phyloP scores from a whole-genome alignment of 1,140 invertebrate species.

The Antheraea pernyi region DNA sequence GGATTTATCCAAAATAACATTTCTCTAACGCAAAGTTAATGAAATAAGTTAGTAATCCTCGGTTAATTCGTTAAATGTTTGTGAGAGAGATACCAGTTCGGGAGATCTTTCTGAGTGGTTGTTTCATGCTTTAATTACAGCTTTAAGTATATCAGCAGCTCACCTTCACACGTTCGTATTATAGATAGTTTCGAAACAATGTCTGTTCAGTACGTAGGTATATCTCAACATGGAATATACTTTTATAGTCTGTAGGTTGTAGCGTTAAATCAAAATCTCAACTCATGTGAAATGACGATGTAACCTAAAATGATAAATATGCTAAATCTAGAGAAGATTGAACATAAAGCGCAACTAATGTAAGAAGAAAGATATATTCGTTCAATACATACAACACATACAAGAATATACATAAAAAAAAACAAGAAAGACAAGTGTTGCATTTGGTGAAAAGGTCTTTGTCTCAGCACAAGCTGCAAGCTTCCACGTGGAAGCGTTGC shows the following conservation, averaged over 20 bases:
- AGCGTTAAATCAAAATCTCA: background rate
- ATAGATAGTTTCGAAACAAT: conserved; percentile 6
- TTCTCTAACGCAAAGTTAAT: conserved; percentile 48
- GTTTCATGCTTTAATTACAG: conserved; percentile 28
- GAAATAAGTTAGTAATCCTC: conserved; percentile 56
- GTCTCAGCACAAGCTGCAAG: too few species aligned
- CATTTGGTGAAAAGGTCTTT: too few species aligned
- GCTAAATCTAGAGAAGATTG: too few species aligned
- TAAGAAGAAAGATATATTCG: too few species aligned
- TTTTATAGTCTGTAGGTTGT: background rate
- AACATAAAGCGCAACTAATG: background rate
- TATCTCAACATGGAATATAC: background rate
- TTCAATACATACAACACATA: too few species aligned
- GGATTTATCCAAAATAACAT: conserved; percentile 51
- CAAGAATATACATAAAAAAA: too few species aligned
- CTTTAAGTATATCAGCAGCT: conserved; percentile 21
- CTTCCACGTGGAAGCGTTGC: too few species aligned
- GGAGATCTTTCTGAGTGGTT: conserved; percentile 23
- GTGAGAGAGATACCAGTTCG: conserved; percentile 37
- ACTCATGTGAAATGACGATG: too few species aligned
- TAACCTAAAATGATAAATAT: background rate
- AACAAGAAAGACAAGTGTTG: too few species aligned
- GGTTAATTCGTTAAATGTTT: conserved; percentile 49
- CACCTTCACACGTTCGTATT: conserved; percentile 9
- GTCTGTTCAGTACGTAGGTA: background rate